These are phyloP conservation scores for Campylomormyrus numenius DNA, from an alignment of 2,113 vertebrate species.

Conservation along the genomic window DNA sequence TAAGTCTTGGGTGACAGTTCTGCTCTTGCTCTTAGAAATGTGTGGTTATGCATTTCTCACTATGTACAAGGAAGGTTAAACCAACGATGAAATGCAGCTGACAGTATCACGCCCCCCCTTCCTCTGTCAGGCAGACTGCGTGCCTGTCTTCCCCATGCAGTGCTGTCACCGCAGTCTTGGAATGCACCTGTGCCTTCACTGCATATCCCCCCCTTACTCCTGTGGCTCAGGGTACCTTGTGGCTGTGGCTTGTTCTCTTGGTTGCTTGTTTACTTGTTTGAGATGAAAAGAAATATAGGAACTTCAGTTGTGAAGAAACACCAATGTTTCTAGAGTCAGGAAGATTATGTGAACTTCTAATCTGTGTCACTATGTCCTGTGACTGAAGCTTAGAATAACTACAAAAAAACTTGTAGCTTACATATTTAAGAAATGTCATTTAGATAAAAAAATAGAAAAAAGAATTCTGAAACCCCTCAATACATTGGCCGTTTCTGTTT, in stretches of 20 bases:
- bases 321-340: not conserved
- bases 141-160: not conserved
- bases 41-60: not conserved
- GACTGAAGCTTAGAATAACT: not conserved
- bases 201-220: not conserved
- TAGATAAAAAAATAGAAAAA: not conserved
- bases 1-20: not conserved
- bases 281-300: not conserved
- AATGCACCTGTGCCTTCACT: conserved; percentile 11
- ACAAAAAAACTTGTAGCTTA: not conserved
- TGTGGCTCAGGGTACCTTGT: not conserved
- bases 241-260: not conserved
- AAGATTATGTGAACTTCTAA: not conserved
- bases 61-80: not conserved
- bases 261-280: not conserved
- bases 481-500: not conserved
- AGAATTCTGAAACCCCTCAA: not conserved
- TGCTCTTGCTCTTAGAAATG: not conserved
- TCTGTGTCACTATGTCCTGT: not conserved
- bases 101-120: not conserved
- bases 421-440: not conserved
- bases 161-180: conserved; percentile 1
- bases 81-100: not conserved
- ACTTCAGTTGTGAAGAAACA: not conserved
- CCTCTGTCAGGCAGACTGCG: not conserved